Base-by-base conservation (phyloP, 2,888 invertebrate species). In the Pemphredon lugubris region DNA sequence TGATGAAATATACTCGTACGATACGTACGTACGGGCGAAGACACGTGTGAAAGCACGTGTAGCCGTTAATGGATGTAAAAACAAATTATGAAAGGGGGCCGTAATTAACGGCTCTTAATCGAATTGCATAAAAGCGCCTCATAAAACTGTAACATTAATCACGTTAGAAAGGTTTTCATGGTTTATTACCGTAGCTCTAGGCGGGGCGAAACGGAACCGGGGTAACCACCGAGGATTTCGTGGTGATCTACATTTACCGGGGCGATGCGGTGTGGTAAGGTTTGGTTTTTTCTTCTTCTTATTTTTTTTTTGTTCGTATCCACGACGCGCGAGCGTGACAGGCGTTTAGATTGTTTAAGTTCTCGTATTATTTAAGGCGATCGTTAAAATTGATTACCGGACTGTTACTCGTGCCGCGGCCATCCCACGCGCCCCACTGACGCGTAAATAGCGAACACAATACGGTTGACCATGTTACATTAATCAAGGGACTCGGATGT, bases 371-470 rank as follows among this genome's bases (percentile, higher is more conserved):
- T 75, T 59, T 64, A 61, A 66, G 58, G 47, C 65, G 60, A 60
- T 77, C 71, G 69, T 69, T 79, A 71, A 70, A 78, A 75, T 75
- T 73, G 64, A 78, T 78, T 78, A 75, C 68, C 42, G 44, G 66
- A 65, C 58, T 32, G 53, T 67, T 61, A 47, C 60, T 71, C 61
- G 47, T 54, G 48, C 50, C 59, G 4, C 57, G 54, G 39, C 47
- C 55, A 53, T 61, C 67, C 67, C 58, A 68, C 72, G 63, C 72
- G 47, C 23, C 26, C 37, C 45, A 47, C 45, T 21, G 59, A 37
- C 59, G 67, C 64, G 64, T 57, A 65, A 73, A 73, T 65, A 73
- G 64, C 64, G 59, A 47, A 69, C 53, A 34, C 60, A 32, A 57
- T 42, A 53, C 55, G 48, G 47, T 51, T 51, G 34, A 64, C 50